Evolutionary conservation across 2,888 invertebrate species (phyloP), one percentile per base, ranked within the genome.

Genomic region (Campoplex capitator): DNA sequence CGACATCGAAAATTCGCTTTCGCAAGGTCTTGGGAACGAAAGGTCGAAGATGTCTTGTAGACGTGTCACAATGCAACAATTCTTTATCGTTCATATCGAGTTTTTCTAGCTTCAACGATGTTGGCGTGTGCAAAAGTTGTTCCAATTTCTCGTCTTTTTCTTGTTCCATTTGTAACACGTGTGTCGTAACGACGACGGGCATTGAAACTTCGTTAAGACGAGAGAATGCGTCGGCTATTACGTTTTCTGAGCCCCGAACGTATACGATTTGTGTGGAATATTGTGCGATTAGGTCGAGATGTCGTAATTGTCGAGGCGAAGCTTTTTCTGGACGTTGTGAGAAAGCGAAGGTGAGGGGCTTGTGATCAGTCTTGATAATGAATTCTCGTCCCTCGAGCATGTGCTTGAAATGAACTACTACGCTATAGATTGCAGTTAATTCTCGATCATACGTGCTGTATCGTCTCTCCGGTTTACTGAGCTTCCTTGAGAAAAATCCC

Each of bases 181-280:
- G 54, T 0, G 87, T 85, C 6, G 85, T 81, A 3, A 88, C n/a
- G 0, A 85, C 68, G 1, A 76, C 84, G 0, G 87, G 88, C 86
- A 88, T 86, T n/a, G 54, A 54, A 48, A 18, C 86, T 86, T 9
- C 75, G 42, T 6, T 71, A 8, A 88, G n/a, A 0, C 89, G 86
- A 2, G 89, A 88, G n/a, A 90, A 76, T 4, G 89, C 85, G 74
- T 91, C 90, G 0, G 89, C 89, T 2, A 89, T 85, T 0, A 77
- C 70, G 76, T 90, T 91, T 18, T 89, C 89, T 2, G 58, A 38
- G 13, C 88, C 90, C 6, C 77, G 65, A 1, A 89, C 35, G 71
- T 90, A 62, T 3, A 80, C 56, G 16, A 91, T 83, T n/a, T 80
- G 45, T 1, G 85, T 87, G 28, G 87, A 80, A 54, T 38, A 81